Percentiles rank a stretch among this genome's conserved stretches.
Evolutionary conservation across 2,888 invertebrate genomes (phyloP).

Genomic region (Abrostola triplasia): DNA sequence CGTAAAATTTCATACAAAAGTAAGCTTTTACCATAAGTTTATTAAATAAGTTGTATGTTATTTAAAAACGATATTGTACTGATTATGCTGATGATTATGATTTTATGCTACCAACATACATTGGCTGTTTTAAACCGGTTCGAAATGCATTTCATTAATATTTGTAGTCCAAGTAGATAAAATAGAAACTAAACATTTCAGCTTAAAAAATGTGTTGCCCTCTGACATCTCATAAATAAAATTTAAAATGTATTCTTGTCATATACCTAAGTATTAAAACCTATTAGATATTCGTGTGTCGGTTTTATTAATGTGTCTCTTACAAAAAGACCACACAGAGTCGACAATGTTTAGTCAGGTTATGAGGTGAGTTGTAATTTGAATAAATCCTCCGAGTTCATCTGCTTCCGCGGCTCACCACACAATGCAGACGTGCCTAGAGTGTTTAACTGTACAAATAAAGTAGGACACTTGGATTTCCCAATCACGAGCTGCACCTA

Average conservation of each 20-base stretch:
- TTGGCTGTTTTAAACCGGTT: too few species aligned
- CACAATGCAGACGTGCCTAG: constrained; percentile 57
- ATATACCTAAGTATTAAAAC: not conserved
- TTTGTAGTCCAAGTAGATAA: not conserved
- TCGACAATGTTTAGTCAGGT: constrained; percentile 12
- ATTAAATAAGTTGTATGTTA: too few species aligned
- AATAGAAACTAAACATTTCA: not conserved
- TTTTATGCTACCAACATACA: too few species aligned
- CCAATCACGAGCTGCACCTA: constrained; percentile 66
- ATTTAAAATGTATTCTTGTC: constrained; percentile 21
- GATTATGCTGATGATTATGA: too few species aligned
- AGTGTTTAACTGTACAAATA: constrained; percentile 49
- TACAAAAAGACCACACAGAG: constrained; percentile 20
- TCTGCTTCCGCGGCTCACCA: constrained; percentile 54
- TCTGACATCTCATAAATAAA: constrained; percentile 21
- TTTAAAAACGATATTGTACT: too few species aligned
- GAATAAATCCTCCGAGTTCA: constrained; percentile 32
- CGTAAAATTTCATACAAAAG: too few species aligned
- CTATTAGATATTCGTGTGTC: constrained; percentile 21
- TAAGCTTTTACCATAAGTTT: too few species aligned
- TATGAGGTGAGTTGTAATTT: constrained; percentile 15
- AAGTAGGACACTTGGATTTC: constrained; percentile 75
- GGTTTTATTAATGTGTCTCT: constrained; percentile 7
- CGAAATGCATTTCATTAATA: not conserved
- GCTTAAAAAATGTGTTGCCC: not conserved